Evolutionary conservation across 1,140 invertebrate species (phyloP), one percentile per base, ranked within the genome.

Genomic region (Papilio glaucus): DNA sequence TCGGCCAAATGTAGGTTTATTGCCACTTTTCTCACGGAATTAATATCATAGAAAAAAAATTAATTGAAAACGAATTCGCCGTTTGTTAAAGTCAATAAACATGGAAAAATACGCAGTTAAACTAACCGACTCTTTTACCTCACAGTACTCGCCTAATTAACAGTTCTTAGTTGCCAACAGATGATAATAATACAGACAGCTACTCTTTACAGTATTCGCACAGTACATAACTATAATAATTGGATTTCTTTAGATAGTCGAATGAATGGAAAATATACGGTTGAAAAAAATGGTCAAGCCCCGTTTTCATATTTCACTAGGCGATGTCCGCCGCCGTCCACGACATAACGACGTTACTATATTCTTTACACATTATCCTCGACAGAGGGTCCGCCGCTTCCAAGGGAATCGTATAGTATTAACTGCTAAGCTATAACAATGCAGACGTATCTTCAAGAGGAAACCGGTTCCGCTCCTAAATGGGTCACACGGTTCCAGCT

Each of bases 1-100:
- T 87, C 85, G 81, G 72, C 82, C 79, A 83, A 93, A 93, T 91
- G 89, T 93, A 91, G 90, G 90, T 93, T 93, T 93, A 93, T 91
- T 91, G 86, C 88, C 85, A 84, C 85, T 91, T 92, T 93, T 93
- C 90, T 91, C 90, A 93, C 90, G 90, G 88, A 91, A 91, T 86
- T 87, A 86, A 91, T 91, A 88, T 83, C 88, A 89, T 89, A 89
- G 88, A 86, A 87, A 92, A 86, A 86, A 84, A 73, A 86, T 86
- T 87, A 90, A 90, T 90, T 89, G 85, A 91, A 88, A 86, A 86
- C 81, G 85, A 89, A 90, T 89, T 86, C 87, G 83, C 85, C 87
- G 87, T 90, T 88, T 86, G 82, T 87, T 83, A 81, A 78, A 79
- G 78, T 77, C 79, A 85, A 85, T 86, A 84, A 83, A 85, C 10